A percentile compares a stretch with the other conserved stretches of the same genome.
Evolutionary conservation across 2,888 invertebrate species (phyloP).

Genomic region (Drosophila nr. perissopoda): DNA sequence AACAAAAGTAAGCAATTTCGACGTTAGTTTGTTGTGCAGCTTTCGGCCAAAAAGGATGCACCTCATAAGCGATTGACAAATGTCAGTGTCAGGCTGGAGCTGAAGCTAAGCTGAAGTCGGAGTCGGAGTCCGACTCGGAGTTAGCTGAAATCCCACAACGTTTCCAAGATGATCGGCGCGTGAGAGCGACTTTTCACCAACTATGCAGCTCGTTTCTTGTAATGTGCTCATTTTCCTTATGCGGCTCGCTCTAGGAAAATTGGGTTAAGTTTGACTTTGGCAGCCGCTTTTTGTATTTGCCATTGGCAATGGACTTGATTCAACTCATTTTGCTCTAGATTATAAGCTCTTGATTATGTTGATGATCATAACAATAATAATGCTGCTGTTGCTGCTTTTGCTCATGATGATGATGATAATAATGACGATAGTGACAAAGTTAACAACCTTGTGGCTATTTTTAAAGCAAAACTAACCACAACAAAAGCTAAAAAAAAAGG

Average conservation of each 20-base stretch:
- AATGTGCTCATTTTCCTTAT: slow-evolving; percentile 81
- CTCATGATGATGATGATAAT: slow-evolving; percentile 9
- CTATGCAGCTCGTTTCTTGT: slow-evolving; percentile 53
- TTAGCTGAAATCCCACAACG: slow-evolving; percentile 65
- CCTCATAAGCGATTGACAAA: slow-evolving; percentile 57
- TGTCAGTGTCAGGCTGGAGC: slow-evolving; percentile 59
- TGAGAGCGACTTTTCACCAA: slow-evolving; percentile 50
- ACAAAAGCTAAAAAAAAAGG: slow-evolving; percentile 44
- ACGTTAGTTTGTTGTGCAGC: slow-evolving; percentile 9
- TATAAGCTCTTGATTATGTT: slow-evolving; percentile 33
- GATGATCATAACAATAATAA: slow-evolving; percentile 33
- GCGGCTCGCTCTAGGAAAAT: slow-evolving; percentile 63
- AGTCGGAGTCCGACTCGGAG: background rate
- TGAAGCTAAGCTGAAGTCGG: background rate
- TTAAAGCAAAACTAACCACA: slow-evolving; percentile 50
- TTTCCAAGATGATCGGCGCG: slow-evolving; percentile 58
- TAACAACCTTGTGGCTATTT: slow-evolving; percentile 69
- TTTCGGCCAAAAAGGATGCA: slow-evolving; percentile 63
- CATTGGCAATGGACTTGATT: slow-evolving; percentile 56
- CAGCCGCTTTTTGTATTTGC: slow-evolving; percentile 17
- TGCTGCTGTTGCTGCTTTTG: slow-evolving; percentile 24
- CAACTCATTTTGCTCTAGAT: slow-evolving; percentile 56
- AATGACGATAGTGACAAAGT: slow-evolving; percentile 42
- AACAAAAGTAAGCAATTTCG: slow-evolving; percentile 34
- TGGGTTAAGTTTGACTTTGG: slow-evolving; percentile 73